Percentiles rank a stretch among this genome's conserved stretches.
phyloP scores from a whole-genome alignment of 1,140 invertebrate genomes.

The Scaptodrosophila lebanonensis region DNA sequence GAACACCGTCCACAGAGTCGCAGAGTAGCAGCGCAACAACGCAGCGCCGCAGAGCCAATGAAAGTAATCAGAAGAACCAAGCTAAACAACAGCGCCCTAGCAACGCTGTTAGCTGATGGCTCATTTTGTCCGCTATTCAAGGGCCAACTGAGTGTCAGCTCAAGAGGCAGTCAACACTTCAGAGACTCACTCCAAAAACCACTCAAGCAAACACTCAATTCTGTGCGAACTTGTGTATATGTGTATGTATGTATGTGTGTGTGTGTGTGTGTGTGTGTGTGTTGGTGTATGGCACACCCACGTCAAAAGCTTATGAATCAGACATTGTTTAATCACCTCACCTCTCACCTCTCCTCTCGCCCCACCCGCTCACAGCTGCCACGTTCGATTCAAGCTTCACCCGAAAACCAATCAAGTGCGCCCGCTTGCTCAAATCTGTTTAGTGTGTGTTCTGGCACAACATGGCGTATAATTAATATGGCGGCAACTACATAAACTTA shows the following conservation, averaged over 20 bases:
- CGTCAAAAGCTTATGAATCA: too few relatives aligned
- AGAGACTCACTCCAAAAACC: background rate
- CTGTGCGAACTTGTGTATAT: too few relatives aligned
- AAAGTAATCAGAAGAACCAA: too few relatives aligned
- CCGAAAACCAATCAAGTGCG: constrained; percentile 9
- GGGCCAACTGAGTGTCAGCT: background rate
- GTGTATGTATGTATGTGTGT: background rate
- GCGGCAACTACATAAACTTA: constrained; percentile 35
- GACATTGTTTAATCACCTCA: too few relatives aligned
- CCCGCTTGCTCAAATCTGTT: background rate
- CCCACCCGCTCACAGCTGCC: too few relatives aligned
- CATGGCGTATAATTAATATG: constrained; percentile 37
- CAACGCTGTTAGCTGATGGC: background rate
- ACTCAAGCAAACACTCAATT: background rate
- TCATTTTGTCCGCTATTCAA: background rate
- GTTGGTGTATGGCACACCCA: background rate
- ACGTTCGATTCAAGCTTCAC: constrained; percentile 15
- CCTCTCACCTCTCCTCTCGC: too few relatives aligned
- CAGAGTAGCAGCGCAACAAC: too few relatives aligned
- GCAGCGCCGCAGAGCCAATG: too few relatives aligned
- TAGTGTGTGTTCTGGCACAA: constrained; percentile 4
- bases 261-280: background rate
- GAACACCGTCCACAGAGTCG: too few relatives aligned
- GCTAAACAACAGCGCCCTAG: too few relatives aligned
- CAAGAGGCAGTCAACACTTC: background rate